Evolutionary conservation across 2,113 vertebrate genomes (phyloP), one percentile per base, ranked within the genome.

Genomic region (Gobiocypris rarus): DNA sequence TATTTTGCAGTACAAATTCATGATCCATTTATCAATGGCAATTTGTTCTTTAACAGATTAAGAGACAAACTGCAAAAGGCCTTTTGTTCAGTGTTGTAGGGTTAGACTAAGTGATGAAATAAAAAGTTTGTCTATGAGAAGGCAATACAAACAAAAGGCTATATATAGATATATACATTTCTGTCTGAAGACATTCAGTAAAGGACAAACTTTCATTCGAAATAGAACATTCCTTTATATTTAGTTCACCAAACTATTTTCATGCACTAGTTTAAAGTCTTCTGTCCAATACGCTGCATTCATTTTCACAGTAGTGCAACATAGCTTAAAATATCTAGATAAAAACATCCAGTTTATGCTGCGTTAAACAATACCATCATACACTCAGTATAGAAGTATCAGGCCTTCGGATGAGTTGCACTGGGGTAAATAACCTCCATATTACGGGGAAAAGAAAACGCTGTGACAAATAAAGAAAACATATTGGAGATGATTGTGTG

Each of bases 221-320:
- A 26, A 38, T 0, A n/a, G 59, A 76, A 22, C 59, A 65, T 75
- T 75, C 24, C 43, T 38, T 43, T 83, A 28, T 26, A 84, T 69
- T 38, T 48, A 84, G 0, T 67, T 77, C 43, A 67, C 11, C 45
- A 28, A 76, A 76, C 67, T 19, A 80, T n/a, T 26, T 67, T 11
- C 75, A 74, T 80, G 34, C 75, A 83, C 9, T 31, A 1, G 9
- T 50, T 61, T 50, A 15, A 34, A 48, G 45, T 34, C 73, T 61
- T 26, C 26, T 17, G n/a, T 24, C 50, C 26, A 69, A 59, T 13
- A 59, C 19, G 26, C 22, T 61, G 34, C 19, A 65, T 28, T 81
- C 9, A 58, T 58, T 43, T 54, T 71, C 63, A 58, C 75, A 83
- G 69, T 45, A 76, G 70, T 19, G 50, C 59, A 76, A 67, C 71